Evolutionary conservation across 2,797 vertebrate genomes (phyloP), one percentile per base, ranked within the genome.

Genomic region (Dendrocincla fuliginosa): DNA sequence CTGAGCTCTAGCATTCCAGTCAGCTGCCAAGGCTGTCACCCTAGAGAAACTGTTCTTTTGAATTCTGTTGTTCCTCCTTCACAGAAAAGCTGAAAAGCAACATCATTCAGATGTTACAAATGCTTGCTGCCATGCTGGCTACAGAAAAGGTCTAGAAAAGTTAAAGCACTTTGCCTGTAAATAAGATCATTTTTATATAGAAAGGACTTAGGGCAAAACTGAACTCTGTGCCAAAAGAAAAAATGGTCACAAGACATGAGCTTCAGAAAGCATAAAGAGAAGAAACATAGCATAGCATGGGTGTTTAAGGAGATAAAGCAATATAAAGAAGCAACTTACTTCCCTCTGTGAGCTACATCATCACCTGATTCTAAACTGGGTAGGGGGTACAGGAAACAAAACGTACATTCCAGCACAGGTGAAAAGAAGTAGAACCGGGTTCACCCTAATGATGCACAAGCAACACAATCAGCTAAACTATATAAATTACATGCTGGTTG

Each of bases 21-120:
- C 28, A 77, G 75, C 63, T 92, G 92, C 89, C 85, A 90, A 78
- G 10, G n/a, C 65, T 77, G 83, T 94, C 89, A 93, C 80, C 85
- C 93, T 77, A 94, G 94, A 92, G 89, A 95, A 93, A 89, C 42
- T 91, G 83, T 84, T 87, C 61, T 92, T 94, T 84, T 87, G 32
- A 95, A 82, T 81, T 52, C 52, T 79, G 35, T 69, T 84, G 39
- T 42, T 90, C 67, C 27, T 90, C 30, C 67, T 87, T 81, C 59
- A 67, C 8, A 42, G 64, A 70, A 93, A 73, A 92, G 63, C 64
- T 89, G 69, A 94, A 95, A 94, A 88, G 74, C 61, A 95, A 57
- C 64, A 95, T 83, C 53, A 80, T 49, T 94, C 73, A 89, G 67
- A 91, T 17, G 37, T 75, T 89, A 83, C 17, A 92, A 84, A 93